Evolutionary conservation across 2,797 vertebrate genomes (phyloP).

Genomic region (Spatula clypeata): DNA sequence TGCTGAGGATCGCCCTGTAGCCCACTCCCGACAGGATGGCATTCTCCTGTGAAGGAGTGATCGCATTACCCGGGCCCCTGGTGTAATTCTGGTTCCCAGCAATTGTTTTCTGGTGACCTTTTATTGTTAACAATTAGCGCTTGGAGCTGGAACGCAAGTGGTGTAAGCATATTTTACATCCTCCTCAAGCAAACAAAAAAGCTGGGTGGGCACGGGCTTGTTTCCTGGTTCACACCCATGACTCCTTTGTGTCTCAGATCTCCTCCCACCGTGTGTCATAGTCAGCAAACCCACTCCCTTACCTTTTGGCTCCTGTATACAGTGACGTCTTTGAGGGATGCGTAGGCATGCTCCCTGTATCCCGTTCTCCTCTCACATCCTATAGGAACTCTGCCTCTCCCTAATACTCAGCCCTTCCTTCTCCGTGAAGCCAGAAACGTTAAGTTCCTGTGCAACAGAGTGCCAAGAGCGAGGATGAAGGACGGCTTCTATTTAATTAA

Average conservation of each 20-base stretch:
- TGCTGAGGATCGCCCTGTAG: neutral
- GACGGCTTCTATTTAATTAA: slow-evolving; percentile 49
- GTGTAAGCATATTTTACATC: slow-evolving; percentile 78
- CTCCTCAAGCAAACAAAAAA: slow-evolving; percentile 77
- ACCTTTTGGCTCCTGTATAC: slow-evolving; percentile 71
- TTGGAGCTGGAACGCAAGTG: slow-evolving; percentile 50
- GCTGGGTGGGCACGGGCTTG: slow-evolving; percentile 69
- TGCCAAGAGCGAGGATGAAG: neutral
- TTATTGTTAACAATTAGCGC: slow-evolving; percentile 73
- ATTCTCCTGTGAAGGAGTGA: slow-evolving; percentile 29
- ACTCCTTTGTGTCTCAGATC: slow-evolving; percentile 75
- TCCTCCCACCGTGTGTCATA: slow-evolving; percentile 71
- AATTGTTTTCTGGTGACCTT: slow-evolving; percentile 79
- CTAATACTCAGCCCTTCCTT: slow-evolving; percentile 48
- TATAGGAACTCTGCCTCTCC: slow-evolving; percentile 57
- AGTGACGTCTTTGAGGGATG: slow-evolving; percentile 68
- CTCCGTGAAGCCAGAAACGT: neutral
- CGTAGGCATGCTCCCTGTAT: slow-evolving; percentile 34
- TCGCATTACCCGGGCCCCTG: slow-evolving; percentile 42
- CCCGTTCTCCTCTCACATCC: slow-evolving; percentile 51
- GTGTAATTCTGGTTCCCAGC: slow-evolving; percentile 73
- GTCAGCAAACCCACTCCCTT: slow-evolving; percentile 79
- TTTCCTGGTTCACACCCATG: slow-evolving; percentile 80
- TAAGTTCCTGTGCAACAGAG: slow-evolving; percentile 13
- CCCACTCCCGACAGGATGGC: neutral